These are phyloP conservation scores for Ellobium chinense DNA, from an alignment of 2,888 invertebrate species.

Conservation along the genomic window DNA sequence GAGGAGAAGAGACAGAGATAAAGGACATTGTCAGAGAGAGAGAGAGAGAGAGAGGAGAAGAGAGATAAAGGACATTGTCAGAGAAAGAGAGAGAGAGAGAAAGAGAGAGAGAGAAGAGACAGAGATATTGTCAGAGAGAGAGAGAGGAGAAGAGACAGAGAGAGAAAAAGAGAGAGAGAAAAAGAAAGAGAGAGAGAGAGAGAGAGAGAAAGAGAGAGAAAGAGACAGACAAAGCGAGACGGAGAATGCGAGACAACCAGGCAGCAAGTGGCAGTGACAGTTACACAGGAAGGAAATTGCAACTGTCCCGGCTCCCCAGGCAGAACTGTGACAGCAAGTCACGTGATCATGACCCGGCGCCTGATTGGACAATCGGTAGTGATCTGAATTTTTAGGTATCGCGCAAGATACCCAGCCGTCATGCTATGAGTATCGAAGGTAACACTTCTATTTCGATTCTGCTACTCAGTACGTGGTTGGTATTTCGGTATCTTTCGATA, in stretches of 20 bases:
- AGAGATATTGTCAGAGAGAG: not conserved
- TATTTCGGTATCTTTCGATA: too few relatives aligned
- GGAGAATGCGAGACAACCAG: not conserved
- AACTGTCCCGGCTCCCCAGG: too few relatives aligned
- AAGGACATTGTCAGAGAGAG: not conserved
- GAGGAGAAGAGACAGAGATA: not conserved
- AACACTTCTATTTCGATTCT: too few relatives aligned
- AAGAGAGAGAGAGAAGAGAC: not conserved
- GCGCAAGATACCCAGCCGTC: too few relatives aligned
- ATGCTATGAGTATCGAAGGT: too few relatives aligned
- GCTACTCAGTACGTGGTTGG: too few relatives aligned
- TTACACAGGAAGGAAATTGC: too few relatives aligned
- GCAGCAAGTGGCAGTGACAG: too few relatives aligned
- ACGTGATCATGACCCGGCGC: too few relatives aligned
- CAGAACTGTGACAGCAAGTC: too few relatives aligned
- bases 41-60: not conserved
- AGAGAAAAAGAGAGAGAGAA: not conserved
- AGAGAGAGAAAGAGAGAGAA: slow-evolving; percentile 6
- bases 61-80: not conserved
- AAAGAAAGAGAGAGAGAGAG: not conserved
- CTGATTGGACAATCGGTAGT: too few relatives aligned
- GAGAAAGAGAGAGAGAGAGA: not conserved
- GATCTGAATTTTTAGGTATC: too few relatives aligned
- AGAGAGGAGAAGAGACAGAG: not conserved
- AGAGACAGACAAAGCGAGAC: slow-evolving; percentile 2